Base-by-base conservation (phyloP, 2,113 vertebrate genomes). In the Phoxinus phoxinus region DNA sequence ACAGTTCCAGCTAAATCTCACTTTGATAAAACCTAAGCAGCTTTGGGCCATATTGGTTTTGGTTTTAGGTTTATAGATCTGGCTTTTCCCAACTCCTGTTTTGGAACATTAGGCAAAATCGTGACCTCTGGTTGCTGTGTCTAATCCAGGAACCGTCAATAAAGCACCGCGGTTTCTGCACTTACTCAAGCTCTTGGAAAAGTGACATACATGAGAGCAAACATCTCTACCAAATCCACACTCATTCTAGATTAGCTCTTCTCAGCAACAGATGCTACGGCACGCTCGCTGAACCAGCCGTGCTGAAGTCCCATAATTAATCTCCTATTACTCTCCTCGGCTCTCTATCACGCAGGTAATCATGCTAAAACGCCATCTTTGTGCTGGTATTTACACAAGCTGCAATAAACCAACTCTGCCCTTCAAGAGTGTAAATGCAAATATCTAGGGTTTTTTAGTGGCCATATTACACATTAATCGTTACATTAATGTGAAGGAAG, bases 251-350 rank as follows among this genome's bases (percentile, higher is more conserved):
- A 94, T 93, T 90, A 93, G 88, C 90, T 80, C 89, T 51, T 83
- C 86, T 88, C 89, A 88, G 63, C 88, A 90, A 86, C 91, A 90
- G 86, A 92, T 92, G 91, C 90, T 89, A 88, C 75, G 3, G 63
- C 44, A 81, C 86, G 85, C 81, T 56, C 56, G 63, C 85, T 85
- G 61, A 88, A 71, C 89, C 87, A 75, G 85, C 80, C 83, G 86
- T 89, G 71, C 84, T 88, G 90, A 91, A 91, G 91, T 89, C 86
- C 86, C 51, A 86, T 92, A 94, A 94, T 94, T 92, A 94, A 93
- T 93, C 92, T 90, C 90, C 91, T 89, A 92, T 93, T 94, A 92
- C 92, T 93, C 90, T 89, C 87, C 85, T 81, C 69, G 86, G 87
- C 87, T 88, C 90, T 90, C 92, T 87, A 93, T 93, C 92, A 92